Evolutionary conservation across 2,797 vertebrate species (phyloP).

Genomic region (Cirrhinus mrigala): DNA sequence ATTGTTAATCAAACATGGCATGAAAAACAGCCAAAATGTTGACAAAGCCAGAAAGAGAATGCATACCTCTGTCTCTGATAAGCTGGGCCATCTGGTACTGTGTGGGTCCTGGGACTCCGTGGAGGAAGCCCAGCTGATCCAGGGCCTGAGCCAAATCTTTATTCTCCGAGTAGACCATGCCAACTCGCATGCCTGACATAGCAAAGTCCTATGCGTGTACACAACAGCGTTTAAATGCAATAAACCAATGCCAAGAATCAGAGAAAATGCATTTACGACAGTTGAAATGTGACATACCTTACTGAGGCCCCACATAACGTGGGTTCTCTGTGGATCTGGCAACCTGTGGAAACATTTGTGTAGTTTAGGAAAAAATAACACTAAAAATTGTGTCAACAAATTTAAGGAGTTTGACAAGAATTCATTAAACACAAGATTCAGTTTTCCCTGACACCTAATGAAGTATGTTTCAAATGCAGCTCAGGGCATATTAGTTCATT

Average conservation of each 20-base stretch:
- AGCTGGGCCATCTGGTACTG: constrained; percentile 90
- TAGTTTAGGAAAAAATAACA: too few relatives aligned
- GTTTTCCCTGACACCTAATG: constrained; percentile 17
- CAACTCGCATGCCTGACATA: constrained; percentile 88
- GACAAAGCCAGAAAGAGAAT: background rate
- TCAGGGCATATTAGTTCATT: constrained; percentile 11
- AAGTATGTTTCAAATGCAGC: constrained; percentile 8
- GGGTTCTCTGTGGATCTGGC: constrained; percentile 95
- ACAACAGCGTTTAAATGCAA: constrained; percentile 10
- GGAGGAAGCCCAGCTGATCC: constrained; percentile 86
- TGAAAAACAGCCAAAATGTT: background rate
- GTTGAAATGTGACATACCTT: constrained; percentile 81
- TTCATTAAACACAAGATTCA: constrained; percentile 13
- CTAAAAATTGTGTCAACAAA: too few relatives aligned
- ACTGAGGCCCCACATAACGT: constrained; percentile 93
- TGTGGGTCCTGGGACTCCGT: constrained; percentile 85
- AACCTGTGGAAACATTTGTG: constrained; percentile 79
- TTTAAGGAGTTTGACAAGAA: background rate
- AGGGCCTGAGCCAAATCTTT: constrained; percentile 87
- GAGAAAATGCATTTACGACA: background rate
- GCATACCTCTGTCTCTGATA: constrained; percentile 87
- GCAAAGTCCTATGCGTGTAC: constrained; percentile 88
- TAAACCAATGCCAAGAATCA: background rate
- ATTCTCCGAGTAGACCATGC: constrained; percentile 90
- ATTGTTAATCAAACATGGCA: background rate